A percentile compares a stretch with the other conserved stretches of the same genome.
Evolutionary conservation across 2,888 invertebrate species (phyloP).

Genomic region (Papilio demoleus): DNA sequence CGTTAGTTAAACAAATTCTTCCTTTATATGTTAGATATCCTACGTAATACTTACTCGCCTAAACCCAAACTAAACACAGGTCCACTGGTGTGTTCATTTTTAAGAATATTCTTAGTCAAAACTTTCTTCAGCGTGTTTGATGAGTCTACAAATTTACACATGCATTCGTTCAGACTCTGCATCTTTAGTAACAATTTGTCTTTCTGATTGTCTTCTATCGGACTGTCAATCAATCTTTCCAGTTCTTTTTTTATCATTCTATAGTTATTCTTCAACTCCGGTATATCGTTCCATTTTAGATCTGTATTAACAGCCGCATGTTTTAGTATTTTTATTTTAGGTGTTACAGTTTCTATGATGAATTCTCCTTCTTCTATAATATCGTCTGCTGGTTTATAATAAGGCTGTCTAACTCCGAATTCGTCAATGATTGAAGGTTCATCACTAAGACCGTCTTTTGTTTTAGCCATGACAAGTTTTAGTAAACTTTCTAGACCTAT

Average conservation of each 20-base stretch:
- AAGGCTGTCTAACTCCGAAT: conserved; percentile 60
- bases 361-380: conserved; percentile 69
- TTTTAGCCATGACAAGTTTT: conserved; percentile 73
- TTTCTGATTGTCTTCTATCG: conserved; percentile 53
- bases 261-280: conserved; percentile 59
- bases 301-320: conserved; percentile 68
- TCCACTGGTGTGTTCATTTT: conserved; percentile 52
- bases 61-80: conserved; percentile 64
- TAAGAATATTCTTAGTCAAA: conserved; percentile 55
- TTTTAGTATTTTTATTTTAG: conserved; percentile 70
- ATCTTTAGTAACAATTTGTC: conserved; percentile 65
- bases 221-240: conserved; percentile 59
- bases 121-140: conserved; percentile 71
- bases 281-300: conserved; percentile 58
- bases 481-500: conserved; percentile 70
- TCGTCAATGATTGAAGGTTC: conserved; percentile 45
- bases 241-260: conserved; percentile 58
- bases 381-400: conserved; percentile 62
- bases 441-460: conserved; percentile 66
- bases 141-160: conserved; percentile 74
- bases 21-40: not conserved
- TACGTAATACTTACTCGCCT: conserved; percentile 63
- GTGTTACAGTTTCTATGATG: conserved; percentile 66
- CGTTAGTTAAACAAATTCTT: no score
- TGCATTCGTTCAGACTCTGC: conserved; percentile 69